Evolutionary conservation across 1,140 invertebrate genomes (phyloP).

Genomic region (Habropoda laboriosa): DNA sequence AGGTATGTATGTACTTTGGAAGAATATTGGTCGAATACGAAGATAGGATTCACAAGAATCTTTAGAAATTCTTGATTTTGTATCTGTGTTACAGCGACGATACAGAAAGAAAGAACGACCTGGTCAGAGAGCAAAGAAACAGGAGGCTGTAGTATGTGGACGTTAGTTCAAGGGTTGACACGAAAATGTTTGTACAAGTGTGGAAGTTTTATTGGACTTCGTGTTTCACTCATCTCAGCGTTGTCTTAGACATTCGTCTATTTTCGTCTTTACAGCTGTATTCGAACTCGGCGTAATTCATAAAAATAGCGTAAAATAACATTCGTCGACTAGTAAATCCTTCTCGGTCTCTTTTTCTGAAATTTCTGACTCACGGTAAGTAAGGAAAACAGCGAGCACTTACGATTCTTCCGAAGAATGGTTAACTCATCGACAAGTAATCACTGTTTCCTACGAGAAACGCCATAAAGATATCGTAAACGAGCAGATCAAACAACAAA

Average conservation of each 20-base stretch:
- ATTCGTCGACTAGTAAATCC: background rate
- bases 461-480: background rate
- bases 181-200: constrained; percentile 26
- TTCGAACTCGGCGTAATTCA: background rate
- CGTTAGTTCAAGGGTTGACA: background rate
- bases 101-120: background rate
- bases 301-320: background rate
- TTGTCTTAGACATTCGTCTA: background rate
- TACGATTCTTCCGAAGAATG: too few species aligned
- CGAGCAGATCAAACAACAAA: background rate
- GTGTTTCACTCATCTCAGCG: background rate
- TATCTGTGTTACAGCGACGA: background rate
- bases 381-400: too few species aligned
- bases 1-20: too few species aligned
- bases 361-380: too few species aligned
- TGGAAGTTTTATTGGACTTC: background rate
- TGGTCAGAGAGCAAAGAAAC: background rate
- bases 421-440: background rate
- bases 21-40: too few species aligned
- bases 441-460: background rate
- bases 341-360: too few species aligned
- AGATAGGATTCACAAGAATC: too few species aligned
- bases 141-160: too few species aligned
- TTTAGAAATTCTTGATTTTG: too few species aligned
- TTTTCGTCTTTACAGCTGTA: background rate